Conservation (phyloP, 1,140 invertebrate genomes). For the Liolophura sinensis region DNA sequence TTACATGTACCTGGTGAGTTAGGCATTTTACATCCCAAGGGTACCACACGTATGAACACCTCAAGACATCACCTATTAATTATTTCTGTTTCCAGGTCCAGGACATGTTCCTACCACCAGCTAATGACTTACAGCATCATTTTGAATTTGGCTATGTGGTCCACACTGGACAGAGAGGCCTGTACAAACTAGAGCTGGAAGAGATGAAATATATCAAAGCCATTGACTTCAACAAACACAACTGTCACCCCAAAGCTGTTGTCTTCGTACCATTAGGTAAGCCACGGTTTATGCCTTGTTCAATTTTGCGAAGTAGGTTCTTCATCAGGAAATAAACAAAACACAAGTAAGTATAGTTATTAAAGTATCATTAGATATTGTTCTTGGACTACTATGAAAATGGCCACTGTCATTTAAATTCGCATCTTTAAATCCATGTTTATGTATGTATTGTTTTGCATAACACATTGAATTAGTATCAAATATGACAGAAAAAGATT, state of each 20-base stretch:
- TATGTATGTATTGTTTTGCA: not conserved
- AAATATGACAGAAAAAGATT: not conserved
- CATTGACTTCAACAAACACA: slow-evolving; percentile 74
- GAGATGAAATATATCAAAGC: slow-evolving; percentile 76
- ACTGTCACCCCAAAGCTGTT: slow-evolving; percentile 73
- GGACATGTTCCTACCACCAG: slow-evolving; percentile 72
- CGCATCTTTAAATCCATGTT: not conserved
- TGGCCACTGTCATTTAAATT: not conserved
- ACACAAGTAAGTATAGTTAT: not conserved
- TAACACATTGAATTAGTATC: not conserved
- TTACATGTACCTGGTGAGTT: too few species aligned
- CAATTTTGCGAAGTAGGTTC: not conserved
- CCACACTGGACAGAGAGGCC: slow-evolving; percentile 71
- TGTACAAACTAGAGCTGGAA: slow-evolving; percentile 77
- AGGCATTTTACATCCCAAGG: too few species aligned
- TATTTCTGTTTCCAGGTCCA: slow-evolving; percentile 52
- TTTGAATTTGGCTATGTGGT: slow-evolving; percentile 80
- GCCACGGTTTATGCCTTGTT: slow-evolving; percentile 38
- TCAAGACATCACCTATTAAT: not conserved
- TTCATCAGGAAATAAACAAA: not conserved
- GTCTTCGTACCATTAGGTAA: slow-evolving; percentile 77
- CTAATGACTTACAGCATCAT: slow-evolving; percentile 67
- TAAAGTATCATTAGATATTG: not conserved
- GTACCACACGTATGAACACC: too few species aligned
- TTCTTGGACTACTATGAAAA: not conserved